phyloP scores from a whole-genome alignment of 2,888 invertebrate genomes.

The Acanthococcus lagerstroemiae region DNA sequence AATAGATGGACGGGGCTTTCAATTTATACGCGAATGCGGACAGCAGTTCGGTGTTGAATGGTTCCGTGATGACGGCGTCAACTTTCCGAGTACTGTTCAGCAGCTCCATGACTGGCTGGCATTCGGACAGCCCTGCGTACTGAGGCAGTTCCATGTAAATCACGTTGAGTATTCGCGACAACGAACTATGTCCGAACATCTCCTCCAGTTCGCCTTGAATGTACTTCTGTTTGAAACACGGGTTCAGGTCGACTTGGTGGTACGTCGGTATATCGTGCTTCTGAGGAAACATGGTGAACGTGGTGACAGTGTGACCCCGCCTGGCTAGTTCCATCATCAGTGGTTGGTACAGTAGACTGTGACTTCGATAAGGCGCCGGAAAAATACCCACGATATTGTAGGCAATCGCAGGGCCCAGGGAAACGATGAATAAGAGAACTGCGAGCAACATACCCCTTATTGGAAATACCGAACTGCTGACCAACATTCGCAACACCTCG shows the following conservation, averaged over 20 bases:
- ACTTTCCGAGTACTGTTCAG: constrained; percentile 15
- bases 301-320: constrained; percentile 31
- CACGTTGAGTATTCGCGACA: neutral
- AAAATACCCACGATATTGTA: constrained; percentile 34
- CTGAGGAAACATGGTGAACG: neutral
- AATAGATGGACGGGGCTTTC: neutral
- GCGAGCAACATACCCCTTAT: too few relatives aligned
- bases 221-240: neutral
- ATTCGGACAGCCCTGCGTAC: neutral
- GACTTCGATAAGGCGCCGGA: constrained; percentile 34
- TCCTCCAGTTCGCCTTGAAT: neutral
- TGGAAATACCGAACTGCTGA: too few relatives aligned
- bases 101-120: constrained; percentile 2
- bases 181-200: neutral
- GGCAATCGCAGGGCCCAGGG: too few relatives aligned
- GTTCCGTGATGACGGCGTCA: constrained; percentile 29
- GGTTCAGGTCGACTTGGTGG: neutral
- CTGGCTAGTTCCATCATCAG: constrained; percentile 23
- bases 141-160: neutral
- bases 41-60: neutral
- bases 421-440: too few relatives aligned
- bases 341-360: constrained; percentile 22
- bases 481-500: too few relatives aligned
- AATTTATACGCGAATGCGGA: constrained; percentile 6
- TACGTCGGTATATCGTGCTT: constrained; percentile 13